These are phyloP conservation scores for Onthophagus sagittarius DNA, from an alignment of 2,888 invertebrate species.

Conservation along the genomic window DNA sequence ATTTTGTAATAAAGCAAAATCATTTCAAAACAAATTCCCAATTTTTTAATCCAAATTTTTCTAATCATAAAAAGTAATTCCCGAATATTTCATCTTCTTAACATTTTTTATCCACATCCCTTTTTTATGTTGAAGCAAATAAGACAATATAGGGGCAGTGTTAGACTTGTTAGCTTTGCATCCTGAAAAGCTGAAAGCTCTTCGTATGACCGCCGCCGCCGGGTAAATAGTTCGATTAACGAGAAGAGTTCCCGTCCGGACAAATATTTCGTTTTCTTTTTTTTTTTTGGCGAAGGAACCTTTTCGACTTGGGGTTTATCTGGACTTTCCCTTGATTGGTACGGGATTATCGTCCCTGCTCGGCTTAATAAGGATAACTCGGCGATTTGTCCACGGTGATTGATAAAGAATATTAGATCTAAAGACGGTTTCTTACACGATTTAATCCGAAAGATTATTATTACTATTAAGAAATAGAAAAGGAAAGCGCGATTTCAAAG, in stretches of 20 bases:
- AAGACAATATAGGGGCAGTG: not conserved
- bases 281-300: not conserved
- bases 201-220: not conserved
- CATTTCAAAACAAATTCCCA: too few relatives aligned
- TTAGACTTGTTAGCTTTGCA: not conserved
- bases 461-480: not conserved
- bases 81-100: too few relatives aligned
- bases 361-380: not conserved
- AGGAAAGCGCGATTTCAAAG: not conserved
- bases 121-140: not conserved
- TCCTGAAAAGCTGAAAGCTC: not conserved
- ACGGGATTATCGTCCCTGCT: constrained; percentile 6
- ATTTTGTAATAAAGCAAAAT: too few relatives aligned
- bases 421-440: not conserved
- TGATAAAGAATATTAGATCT: not conserved
- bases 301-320: not conserved
- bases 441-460: not conserved
- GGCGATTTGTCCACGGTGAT: constrained; percentile 1
- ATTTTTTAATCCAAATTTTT: too few relatives aligned
- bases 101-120: too few relatives aligned
- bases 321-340: constrained; percentile 5
- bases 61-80: too few relatives aligned
- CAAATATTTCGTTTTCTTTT: not conserved
- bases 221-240: constrained; percentile 10
- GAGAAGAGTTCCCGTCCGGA: not conserved